These are phyloP conservation scores for Calameuta idolon DNA, from an alignment of 2,888 invertebrate genomes.

Conservation along the genomic window DNA sequence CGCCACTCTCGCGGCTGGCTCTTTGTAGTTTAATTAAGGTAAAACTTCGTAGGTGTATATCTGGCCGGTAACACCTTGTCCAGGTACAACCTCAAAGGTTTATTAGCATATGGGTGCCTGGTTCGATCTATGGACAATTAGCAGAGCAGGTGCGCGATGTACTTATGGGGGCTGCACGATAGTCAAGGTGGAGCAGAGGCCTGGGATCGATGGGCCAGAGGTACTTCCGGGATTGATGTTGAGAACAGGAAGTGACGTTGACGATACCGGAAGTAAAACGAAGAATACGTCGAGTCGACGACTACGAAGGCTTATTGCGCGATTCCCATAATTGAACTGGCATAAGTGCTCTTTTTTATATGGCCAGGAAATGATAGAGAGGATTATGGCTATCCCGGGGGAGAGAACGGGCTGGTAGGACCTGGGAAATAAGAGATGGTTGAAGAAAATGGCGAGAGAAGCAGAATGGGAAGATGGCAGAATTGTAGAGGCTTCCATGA, in stretches of 20 bases:
- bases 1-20: background rate
- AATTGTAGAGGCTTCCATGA: background rate
- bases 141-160: background rate
- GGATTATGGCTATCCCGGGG: conserved; percentile 57
- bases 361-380: conserved; percentile 60
- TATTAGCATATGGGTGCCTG: background rate
- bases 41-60: background rate
- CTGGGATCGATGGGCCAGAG: background rate
- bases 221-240: conserved; percentile 6
- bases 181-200: background rate
- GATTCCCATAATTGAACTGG: conserved; percentile 45
- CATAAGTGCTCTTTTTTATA: conserved; percentile 60
- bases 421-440: background rate
- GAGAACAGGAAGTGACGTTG: background rate
- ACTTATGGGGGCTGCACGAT: background rate
- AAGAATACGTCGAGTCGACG: conserved; percentile 12
- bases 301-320: conserved; percentile 28
- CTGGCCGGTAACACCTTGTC: background rate
- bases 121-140: background rate
- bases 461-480: conserved; percentile 29
- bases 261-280: conserved; percentile 19
- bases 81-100: background rate
- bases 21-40: background rate
- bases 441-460: conserved; percentile 16
- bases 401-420: conserved; percentile 23